These are phyloP conservation scores for Myopa testacea DNA, from an alignment of 2,888 invertebrate genomes.

Conservation along the genomic window DNA sequence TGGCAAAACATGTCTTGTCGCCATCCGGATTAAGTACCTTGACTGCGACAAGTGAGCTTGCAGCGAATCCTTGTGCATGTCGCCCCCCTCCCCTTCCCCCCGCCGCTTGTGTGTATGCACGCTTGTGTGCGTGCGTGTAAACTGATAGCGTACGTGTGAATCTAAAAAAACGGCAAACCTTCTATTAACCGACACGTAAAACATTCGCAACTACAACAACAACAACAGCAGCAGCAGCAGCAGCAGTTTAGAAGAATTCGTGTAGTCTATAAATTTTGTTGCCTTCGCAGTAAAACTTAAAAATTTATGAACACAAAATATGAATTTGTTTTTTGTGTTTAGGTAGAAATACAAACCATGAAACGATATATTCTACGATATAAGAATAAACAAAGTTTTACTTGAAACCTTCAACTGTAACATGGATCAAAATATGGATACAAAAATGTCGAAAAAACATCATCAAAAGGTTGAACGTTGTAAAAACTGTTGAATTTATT, in stretches of 20 bases:
- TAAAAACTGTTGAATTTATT: background rate
- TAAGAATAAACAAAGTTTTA: background rate
- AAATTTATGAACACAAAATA: background rate
- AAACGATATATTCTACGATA: background rate
- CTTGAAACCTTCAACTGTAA: background rate
- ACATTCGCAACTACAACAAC: slow-evolving; percentile 10
- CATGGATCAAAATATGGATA: background rate
- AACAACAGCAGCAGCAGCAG: background rate
- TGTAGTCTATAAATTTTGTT: slow-evolving; percentile 17
- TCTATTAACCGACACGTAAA: slow-evolving; percentile 26
- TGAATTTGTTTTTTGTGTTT: background rate
- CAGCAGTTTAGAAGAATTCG: background rate
- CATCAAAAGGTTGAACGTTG: background rate
- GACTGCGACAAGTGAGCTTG: slow-evolving; percentile 31
- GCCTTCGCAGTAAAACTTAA: background rate
- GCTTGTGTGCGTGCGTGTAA: slow-evolving; percentile 8
- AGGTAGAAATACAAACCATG: background rate
- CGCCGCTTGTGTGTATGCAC: background rate
- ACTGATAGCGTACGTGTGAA: slow-evolving; percentile 30
- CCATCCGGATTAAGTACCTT: slow-evolving; percentile 37
- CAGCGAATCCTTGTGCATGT: background rate
- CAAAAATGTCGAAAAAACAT: background rate
- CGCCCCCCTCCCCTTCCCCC: too few species aligned
- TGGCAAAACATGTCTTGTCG: slow-evolving; percentile 40
- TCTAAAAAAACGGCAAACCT: slow-evolving; percentile 10